Percentiles rank a stretch among this genome's conserved stretches.
phyloP scores from a whole-genome alignment of 30 jellyfish, hydroid and myxozoan genomes.

The Calvadosia cruxmelitensis region DNA sequence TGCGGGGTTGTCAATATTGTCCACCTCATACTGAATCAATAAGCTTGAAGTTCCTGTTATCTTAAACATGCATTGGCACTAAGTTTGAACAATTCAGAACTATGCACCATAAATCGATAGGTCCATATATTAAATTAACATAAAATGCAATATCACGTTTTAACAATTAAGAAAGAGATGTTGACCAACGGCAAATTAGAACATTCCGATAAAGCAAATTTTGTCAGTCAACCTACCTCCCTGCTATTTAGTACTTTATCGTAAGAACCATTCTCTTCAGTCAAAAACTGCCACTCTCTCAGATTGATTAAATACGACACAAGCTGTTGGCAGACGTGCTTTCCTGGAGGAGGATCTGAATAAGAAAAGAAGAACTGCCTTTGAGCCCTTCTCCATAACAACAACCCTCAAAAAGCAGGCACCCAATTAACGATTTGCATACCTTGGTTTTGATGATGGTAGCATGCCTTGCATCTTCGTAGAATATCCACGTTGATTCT shows the following conservation, averaged over 20 bases:
- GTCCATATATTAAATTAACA: too few species aligned
- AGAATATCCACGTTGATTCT: constrained; percentile 45
- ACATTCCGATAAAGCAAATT: too few species aligned
- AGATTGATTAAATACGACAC: constrained; percentile 44
- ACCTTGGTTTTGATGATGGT: constrained; percentile 83
- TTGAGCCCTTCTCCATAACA: neutral
- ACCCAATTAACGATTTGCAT: neutral
- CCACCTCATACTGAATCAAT: too few species aligned
- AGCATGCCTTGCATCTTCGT: constrained; percentile 84
- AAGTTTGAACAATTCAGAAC: too few species aligned
- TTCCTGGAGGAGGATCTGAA: constrained; percentile 77
- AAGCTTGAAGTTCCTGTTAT: too few species aligned
- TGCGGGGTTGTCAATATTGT: too few species aligned
- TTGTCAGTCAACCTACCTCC: constrained; percentile 44
- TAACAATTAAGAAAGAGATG: too few species aligned
- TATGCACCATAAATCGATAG: too few species aligned
- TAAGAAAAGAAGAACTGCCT: neutral
- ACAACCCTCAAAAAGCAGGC: neutral
- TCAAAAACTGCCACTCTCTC: constrained; percentile 69
- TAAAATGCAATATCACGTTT: too few species aligned
- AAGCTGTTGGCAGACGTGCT: constrained; percentile 50
- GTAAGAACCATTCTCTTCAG: constrained; percentile 42
- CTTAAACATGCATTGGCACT: too few species aligned
- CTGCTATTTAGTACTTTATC: constrained; percentile 48
- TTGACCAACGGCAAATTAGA: too few species aligned